Evolutionary conservation across 2,888 invertebrate species (phyloP), one percentile per base, ranked within the genome.

Genomic region (Dolomedes plantarius): DNA sequence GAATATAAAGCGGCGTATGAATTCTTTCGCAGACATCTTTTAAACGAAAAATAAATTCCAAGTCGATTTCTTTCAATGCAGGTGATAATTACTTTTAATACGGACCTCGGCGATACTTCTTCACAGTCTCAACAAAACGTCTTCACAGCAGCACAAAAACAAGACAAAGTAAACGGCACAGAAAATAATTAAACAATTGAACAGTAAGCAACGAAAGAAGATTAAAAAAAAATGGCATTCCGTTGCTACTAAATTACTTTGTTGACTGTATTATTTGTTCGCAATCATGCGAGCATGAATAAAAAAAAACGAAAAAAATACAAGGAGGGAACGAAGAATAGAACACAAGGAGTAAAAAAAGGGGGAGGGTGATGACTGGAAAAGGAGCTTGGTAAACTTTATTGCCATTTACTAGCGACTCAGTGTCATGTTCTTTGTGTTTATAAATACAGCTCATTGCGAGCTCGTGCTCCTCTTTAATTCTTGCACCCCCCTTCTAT

Each of bases 191-290:
- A 85, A 85, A 85, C 77, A 85, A 85, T 78, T 85, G 83, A 77
- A 85, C 73, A 64, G 56, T 29, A 72, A 77, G 36, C 36, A 71
- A 77, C n/a, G n/a, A n/a, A 67, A 77, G 50, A 56, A 78, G 77
- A 78, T 69, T 56, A 27, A 72, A 50, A 31, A 46, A 72, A 29
- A 29, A 41, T n/a, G 13, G 31, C 76, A 72, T 32, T 67, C 73
- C 83, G 77, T 77, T 77, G 83, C 76, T 85, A 78, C 83, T 77
- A 85, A 85, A 85, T 85, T 85, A 85, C 83, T 85, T 78, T 85
- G 83, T 85, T 85, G 83, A 85, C 83, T 85, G 83, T 85, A 85
- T 85, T 85, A 85, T 85, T 85, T 85, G 83, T 77, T 85, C 73
- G 83, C 83, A 85, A 85, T 78, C 83, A 85, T 85, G 73, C 72